Conservation (phyloP, 2,888 invertebrate species). For the Phaonia tiefii region DNA sequence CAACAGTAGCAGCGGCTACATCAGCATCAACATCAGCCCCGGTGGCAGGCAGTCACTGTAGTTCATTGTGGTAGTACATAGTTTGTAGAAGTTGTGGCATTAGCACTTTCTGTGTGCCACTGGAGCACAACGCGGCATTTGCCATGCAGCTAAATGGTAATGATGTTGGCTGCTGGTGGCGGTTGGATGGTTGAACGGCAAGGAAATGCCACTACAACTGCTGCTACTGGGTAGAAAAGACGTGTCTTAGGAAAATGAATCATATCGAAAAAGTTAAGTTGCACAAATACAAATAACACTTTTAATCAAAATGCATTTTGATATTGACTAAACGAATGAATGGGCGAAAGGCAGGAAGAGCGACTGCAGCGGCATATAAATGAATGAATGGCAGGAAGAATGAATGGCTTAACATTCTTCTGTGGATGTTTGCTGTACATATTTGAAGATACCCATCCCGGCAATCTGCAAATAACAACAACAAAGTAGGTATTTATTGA, state of each 20-base stretch:
- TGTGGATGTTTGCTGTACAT: background rate
- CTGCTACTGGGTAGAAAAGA: no score
- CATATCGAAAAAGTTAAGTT: slow-evolving; percentile 23
- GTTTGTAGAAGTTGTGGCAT: slow-evolving; percentile 9
- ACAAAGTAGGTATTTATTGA: slow-evolving; percentile 12
- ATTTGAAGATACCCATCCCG: background rate
- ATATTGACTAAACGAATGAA: background rate
- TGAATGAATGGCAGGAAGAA: background rate
- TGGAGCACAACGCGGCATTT: background rate
- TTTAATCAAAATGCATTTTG: slow-evolving; percentile 40
- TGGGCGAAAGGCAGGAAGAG: no score
- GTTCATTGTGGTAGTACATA: background rate
- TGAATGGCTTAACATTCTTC: background rate
- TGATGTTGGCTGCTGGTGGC: no score
- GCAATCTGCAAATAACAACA: background rate
- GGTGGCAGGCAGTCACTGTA: background rate
- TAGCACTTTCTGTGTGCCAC: slow-evolving; percentile 19
- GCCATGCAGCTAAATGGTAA: background rate
- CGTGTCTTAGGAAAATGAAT: slow-evolving; percentile 36
- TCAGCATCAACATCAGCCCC: no score
- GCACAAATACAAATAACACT: slow-evolving; percentile 25
- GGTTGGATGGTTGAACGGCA: background rate
- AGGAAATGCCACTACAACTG: slow-evolving; percentile 19
- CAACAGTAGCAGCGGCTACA: background rate
- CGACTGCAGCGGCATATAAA: no score